A percentile compares a stretch with the other conserved stretches of the same genome.
Conservation (phyloP, 2,113 vertebrate genomes). For the Forbesichthys agassizii region DNA sequence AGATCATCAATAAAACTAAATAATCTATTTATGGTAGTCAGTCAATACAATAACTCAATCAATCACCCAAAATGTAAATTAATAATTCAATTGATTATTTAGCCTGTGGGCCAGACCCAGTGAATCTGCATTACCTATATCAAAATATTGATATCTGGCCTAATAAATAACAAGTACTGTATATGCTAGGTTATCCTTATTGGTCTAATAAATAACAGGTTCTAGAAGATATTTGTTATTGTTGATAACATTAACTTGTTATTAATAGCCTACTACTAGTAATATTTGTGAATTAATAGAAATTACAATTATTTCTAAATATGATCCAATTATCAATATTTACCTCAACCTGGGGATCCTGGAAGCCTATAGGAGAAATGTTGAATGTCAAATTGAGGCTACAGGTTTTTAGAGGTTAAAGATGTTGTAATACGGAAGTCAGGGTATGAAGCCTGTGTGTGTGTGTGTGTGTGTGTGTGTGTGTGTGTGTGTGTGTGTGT, state of each 20-base stretch:
- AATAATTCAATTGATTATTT: too few relatives aligned
- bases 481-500: background rate
- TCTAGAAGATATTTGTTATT: too few relatives aligned
- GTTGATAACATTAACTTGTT: too few relatives aligned
- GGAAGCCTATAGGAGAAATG: constrained; percentile 55
- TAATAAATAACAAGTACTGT: too few relatives aligned
- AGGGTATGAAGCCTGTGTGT: background rate
- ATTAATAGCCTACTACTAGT: background rate
- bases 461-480: background rate
- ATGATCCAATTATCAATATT: constrained; percentile 30
- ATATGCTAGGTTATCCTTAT: too few relatives aligned
- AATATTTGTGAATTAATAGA: background rate
- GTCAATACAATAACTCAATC: background rate
- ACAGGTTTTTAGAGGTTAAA: background rate
- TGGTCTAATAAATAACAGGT: too few relatives aligned
- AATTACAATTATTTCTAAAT: background rate
- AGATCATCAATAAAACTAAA: background rate
- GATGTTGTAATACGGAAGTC: background rate
- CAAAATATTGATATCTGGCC: too few relatives aligned
- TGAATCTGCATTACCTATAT: too few relatives aligned
- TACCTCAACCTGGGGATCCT: constrained; percentile 71
- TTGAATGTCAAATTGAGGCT: constrained; percentile 13
- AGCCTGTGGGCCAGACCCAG: too few relatives aligned
- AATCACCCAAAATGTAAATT: too few relatives aligned
- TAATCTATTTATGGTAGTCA: background rate